Evolutionary conservation across 2,888 invertebrate genomes (phyloP).

Genomic region (Drosophila seclusa): DNA sequence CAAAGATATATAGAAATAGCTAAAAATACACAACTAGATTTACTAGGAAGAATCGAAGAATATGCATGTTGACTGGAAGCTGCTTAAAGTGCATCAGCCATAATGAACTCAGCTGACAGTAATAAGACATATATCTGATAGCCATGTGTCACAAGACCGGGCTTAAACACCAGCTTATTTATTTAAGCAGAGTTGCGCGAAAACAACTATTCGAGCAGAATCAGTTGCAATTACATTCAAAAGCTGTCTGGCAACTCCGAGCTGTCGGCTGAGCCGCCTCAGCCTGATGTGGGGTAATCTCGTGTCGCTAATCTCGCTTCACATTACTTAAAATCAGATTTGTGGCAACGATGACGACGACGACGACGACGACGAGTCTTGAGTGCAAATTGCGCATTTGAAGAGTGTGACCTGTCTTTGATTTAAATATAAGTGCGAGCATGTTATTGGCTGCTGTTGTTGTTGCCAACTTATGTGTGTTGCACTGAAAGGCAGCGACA

Average conservation of each 20-base stretch:
- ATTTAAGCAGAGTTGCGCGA: conserved; percentile 57
- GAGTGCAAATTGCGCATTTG: conserved; percentile 8
- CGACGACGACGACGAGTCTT: background rate
- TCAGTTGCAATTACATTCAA: conserved; percentile 16
- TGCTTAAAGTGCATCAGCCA: background rate
- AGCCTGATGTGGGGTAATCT: conserved; percentile 35
- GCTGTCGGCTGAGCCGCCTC: conserved; percentile 19
- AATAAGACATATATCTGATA: background rate
- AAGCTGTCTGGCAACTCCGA: conserved; percentile 46
- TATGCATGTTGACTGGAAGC: background rate
- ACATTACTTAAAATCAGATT: conserved; percentile 42
- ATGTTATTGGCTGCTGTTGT: background rate
- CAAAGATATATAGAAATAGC: background rate
- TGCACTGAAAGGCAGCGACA: conserved; percentile 59
- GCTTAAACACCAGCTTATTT: conserved; percentile 65
- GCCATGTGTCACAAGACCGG: conserved; percentile 18
- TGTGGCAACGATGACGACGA: background rate
- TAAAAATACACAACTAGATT: background rate
- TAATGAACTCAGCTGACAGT: background rate
- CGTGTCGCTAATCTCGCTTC: conserved; percentile 45
- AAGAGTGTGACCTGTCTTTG: conserved; percentile 38
- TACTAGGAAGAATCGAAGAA: background rate
- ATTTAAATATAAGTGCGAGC: conserved; percentile 25
- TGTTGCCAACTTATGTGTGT: conserved; percentile 10
- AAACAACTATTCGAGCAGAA: conserved; percentile 53